These are phyloP conservation scores for Ciconia nigra DNA, from an alignment of 2,797 vertebrate genomes.

Conservation along the genomic window DNA sequence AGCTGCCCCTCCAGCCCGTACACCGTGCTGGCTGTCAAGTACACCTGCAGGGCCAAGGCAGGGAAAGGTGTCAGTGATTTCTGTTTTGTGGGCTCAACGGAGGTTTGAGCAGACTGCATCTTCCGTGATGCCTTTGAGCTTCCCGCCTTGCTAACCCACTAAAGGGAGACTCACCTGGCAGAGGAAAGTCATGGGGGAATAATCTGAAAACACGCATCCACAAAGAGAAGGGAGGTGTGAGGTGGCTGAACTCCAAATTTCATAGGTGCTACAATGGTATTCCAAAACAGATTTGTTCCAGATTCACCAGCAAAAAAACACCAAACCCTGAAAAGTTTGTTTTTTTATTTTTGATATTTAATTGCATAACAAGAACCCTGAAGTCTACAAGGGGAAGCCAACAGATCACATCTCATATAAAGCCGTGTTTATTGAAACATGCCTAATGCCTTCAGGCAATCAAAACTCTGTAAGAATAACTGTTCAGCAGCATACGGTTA, in stretches of 20 bases:
- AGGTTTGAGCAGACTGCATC: neutral
- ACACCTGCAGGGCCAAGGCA: constrained; percentile 80
- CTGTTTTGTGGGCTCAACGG: neutral
- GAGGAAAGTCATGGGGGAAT: neutral
- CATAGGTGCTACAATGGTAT: neutral
- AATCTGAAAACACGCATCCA: neutral
- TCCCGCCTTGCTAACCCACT: neutral
- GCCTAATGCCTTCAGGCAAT: neutral
- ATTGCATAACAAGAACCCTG: neutral
- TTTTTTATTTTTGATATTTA: neutral
- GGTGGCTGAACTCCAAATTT: neutral
- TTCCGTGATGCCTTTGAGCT: neutral
- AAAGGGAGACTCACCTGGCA: neutral
- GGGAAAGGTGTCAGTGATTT: neutral
- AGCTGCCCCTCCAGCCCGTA: constrained; percentile 93
- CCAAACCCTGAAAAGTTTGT: neutral
- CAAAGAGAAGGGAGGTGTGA: neutral
- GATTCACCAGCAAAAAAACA: neutral
- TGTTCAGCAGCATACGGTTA: neutral
- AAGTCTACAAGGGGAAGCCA: neutral
- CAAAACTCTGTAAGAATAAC: neutral
- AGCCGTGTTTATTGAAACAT: neutral
- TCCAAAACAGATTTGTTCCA: neutral
- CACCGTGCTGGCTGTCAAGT: constrained; percentile 91
- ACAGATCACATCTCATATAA: neutral